Percentiles rank a stretch among this genome's conserved stretches.
These are phyloP conservation scores for Crenuchus spilurus DNA, from an alignment of 2,797 vertebrate genomes.

Conservation along the genomic window DNA sequence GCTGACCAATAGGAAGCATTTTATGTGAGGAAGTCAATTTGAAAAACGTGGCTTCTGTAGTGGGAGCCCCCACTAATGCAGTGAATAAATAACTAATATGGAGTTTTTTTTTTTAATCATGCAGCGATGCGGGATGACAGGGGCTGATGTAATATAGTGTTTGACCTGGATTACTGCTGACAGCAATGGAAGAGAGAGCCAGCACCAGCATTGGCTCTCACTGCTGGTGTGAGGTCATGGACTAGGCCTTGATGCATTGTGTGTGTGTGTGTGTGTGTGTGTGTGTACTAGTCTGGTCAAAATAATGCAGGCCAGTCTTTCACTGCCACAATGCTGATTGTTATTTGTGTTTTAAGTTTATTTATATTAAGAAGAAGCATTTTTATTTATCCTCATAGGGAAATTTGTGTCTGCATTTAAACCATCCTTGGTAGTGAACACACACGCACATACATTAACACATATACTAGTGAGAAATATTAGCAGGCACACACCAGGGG, in stretches of 20 bases:
- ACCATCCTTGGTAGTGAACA: no score
- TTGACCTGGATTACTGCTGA: slow-evolving; percentile 55
- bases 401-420: no score
- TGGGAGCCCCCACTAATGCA: slow-evolving; percentile 54
- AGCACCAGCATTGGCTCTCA: slow-evolving; percentile 28
- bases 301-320: no score
- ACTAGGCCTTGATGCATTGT: not conserved
- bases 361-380: no score
- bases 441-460: no score
- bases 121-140: slow-evolving; percentile 34
- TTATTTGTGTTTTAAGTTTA: no score
- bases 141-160: slow-evolving; percentile 31
- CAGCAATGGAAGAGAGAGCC: slow-evolving; percentile 15
- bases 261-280: not conserved
- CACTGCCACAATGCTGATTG: no score
- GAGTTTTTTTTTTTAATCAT: slow-evolving; percentile 56
- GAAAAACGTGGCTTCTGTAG: slow-evolving; percentile 45
- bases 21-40: slow-evolving; percentile 41
- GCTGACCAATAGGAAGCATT: slow-evolving; percentile 52
- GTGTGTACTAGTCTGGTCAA: not conserved
- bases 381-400: no score
- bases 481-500: no score
- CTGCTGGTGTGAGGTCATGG: slow-evolving; percentile 32
- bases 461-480: no score
- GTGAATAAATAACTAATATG: slow-evolving; percentile 64